Evolutionary conservation across 2,888 invertebrate species (phyloP), one percentile per base, ranked within the genome.

Genomic region (Penaeus monodon): DNA sequence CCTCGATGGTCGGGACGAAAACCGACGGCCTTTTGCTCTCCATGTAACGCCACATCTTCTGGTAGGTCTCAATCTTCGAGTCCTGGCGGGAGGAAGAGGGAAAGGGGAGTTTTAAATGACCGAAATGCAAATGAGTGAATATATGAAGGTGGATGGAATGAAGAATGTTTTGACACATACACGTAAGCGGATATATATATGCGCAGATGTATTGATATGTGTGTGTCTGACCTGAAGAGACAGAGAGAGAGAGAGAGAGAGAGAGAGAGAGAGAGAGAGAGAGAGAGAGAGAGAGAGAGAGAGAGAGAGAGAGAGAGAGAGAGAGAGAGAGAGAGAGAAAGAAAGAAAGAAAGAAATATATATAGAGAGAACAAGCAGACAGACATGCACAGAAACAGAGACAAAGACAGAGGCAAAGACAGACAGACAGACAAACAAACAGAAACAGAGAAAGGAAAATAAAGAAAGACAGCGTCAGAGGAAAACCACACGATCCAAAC

Each of bases 11-110:
- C 81, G 95, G 94, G 0, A 98, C 97, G 91, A 99, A 96, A 0
- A 97, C 97, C 0, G 96, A 94, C 0, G 97, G 96, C 57, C 95
- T 94, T 91, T 94, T 93, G 91, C 94, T 94, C 0, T 97, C 96
- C 99, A 99, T 99, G 91, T 96, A 97, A 80, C 95, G 94, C 98
- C 98, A 99, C 98, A 99, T 99, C 92, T 96, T 96, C 92, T 97
- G 95, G 93, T 97, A 98, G 83, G 96, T 96, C 29, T 95, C 96
- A 89, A 98, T 97, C 92, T 96, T 97, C 0, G 98, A 98, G 68
- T 90, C 88, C 88, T 90, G 83, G 77, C 27, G n/a, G 38, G 38
- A 0, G 12, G 7, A 49, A 14, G 2, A 14, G 49, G 49, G 49
- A 14, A 2, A 14, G 49, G 49, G 49, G 4, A 6, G 49, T 38